Percentiles rank a stretch among this genome's conserved stretches.
Conservation (phyloP, 1,140 invertebrate species). For the Drosophila asahinai region DNA sequence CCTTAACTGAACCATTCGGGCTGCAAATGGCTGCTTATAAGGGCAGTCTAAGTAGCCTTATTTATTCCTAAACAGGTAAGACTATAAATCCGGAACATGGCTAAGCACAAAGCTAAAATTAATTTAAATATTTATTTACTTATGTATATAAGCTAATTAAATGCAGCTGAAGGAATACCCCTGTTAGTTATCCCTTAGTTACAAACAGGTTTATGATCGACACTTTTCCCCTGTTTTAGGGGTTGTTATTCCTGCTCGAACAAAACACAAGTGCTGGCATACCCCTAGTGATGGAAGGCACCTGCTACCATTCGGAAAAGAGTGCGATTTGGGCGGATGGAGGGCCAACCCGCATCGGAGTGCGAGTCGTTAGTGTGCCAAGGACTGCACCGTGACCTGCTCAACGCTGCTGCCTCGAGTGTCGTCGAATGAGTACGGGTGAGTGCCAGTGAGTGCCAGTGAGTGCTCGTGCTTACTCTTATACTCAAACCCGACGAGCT, state of each 20-base stretch:
- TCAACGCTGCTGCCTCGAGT: conserved; percentile 34
- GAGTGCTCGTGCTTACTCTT: conserved; percentile 29
- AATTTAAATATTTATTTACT: neutral
- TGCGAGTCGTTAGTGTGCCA: conserved; percentile 41
- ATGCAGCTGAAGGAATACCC: too few relatives aligned
- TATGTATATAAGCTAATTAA: too few relatives aligned
- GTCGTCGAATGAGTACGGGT: conserved; percentile 1
- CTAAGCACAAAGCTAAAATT: neutral
- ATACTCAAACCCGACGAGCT: conserved; percentile 21
- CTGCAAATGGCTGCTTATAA: conserved; percentile 14
- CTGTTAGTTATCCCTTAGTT: neutral
- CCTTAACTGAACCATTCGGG: conserved; percentile 31
- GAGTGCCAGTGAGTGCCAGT: neutral
- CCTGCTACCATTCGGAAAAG: conserved; percentile 8
- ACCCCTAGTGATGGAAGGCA: conserved; percentile 13
- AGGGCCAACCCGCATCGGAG: conserved; percentile 29
- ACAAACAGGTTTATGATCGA: conserved; percentile 16
- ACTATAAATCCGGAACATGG: neutral
- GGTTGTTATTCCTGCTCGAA: conserved; percentile 1
- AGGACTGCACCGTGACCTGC: conserved; percentile 64
- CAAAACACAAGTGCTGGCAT: neutral
- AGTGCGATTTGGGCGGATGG: conserved; percentile 11
- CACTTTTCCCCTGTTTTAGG: neutral
- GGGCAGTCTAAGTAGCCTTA: neutral
- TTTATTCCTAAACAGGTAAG: neutral